A percentile compares a stretch with the other conserved stretches of the same genome.
Evolutionary conservation across 2,113 vertebrate genomes (phyloP).

Genomic region (Ursus arctos): DNA sequence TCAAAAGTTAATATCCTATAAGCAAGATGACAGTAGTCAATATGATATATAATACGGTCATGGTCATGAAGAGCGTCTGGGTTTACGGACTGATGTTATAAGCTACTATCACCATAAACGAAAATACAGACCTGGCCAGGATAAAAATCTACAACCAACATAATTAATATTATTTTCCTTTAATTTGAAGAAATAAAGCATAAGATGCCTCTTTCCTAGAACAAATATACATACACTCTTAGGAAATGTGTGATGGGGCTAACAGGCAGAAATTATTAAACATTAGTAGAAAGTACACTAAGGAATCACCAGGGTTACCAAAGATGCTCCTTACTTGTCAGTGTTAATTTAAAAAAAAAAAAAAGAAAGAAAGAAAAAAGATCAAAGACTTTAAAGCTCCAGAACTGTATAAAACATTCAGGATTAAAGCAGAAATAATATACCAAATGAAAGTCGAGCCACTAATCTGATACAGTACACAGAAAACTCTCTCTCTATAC

Average conservation of each 20-base stretch:
- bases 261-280: neutral
- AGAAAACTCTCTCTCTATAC: neutral
- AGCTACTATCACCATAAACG: neutral
- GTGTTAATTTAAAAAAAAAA: neutral
- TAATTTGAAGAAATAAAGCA: neutral
- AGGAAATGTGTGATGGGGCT: neutral
- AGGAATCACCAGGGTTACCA: neutral
- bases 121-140: neutral
- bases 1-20: neutral
- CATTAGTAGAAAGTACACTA: neutral
- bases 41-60: neutral
- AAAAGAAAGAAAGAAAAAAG: neutral
- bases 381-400: neutral
- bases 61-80: neutral
- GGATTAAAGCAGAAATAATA: neutral
- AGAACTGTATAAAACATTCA: neutral
- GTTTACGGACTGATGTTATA: neutral
- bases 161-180: neutral
- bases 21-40: neutral
- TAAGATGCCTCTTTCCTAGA: neutral
- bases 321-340: neutral
- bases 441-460: neutral
- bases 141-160: neutral
- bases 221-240: neutral
- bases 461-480: neutral